Conservation (phyloP, 2,797 vertebrate species). For the Ptychobarbus kaznakovi region DNA sequence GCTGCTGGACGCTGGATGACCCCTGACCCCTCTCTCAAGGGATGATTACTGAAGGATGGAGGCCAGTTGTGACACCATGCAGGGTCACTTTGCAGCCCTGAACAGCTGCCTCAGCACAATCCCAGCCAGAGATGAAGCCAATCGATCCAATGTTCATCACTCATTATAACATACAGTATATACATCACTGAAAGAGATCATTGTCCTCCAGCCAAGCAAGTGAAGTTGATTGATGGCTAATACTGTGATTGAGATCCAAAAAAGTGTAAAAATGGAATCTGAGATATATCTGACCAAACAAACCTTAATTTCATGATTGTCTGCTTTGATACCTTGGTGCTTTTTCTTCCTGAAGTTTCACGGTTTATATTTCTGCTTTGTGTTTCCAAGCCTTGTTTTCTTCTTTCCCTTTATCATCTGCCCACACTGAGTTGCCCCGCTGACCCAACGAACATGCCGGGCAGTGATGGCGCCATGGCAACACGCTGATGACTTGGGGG, state of each 20-base stretch:
- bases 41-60: slow-evolving; percentile 69
- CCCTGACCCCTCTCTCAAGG: slow-evolving; percentile 44
- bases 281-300: neutral
- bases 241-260: neutral
- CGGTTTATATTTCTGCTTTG: neutral
- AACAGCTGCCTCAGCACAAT: slow-evolving; percentile 78
- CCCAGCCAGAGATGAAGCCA: slow-evolving; percentile 72
- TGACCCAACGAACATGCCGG: slow-evolving; percentile 62
- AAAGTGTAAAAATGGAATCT: neutral
- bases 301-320: neutral
- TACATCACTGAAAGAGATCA: slow-evolving; percentile 5
- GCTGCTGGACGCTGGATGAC: slow-evolving; percentile 51
- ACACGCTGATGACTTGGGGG: slow-evolving; percentile 46
- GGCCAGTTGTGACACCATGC: slow-evolving; percentile 74
- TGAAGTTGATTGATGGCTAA: neutral
- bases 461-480: slow-evolving; percentile 60
- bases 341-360: neutral
- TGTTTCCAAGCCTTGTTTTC: slow-evolving; percentile 30
- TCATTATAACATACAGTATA: slow-evolving; percentile 7
- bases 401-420: slow-evolving; percentile 36
- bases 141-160: slow-evolving; percentile 66
- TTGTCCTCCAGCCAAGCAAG: neutral
- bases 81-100: slow-evolving; percentile 71
- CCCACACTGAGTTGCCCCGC: slow-evolving; percentile 49
- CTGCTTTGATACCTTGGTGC: neutral